Evolutionary conservation across 2,888 invertebrate species (phyloP), one percentile per base, ranked within the genome.

Genomic region (Muschampia plurimacula): DNA sequence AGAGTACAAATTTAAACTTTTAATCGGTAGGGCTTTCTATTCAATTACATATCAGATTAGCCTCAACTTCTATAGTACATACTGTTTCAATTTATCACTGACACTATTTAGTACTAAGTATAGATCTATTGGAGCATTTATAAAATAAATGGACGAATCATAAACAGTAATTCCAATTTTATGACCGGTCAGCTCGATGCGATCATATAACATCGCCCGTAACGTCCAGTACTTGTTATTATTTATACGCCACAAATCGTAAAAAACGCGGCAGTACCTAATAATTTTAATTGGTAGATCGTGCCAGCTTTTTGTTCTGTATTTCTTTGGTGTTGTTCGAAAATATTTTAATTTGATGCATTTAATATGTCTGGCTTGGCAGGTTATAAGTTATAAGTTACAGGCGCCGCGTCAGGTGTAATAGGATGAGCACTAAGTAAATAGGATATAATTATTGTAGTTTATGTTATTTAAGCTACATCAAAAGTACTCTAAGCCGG

Each of bases 241-340:
- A 72, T 52, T 72, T 72, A 72, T 52, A 72, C 66, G 67, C 72
- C 72, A 67, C 67, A 60, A 62, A 67, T 72, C 72, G 72, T 72
- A 72, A 72, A 72, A 72, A 72, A 72, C 72, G 28, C 72, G 72
- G 67, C 72, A 72, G 67, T 72, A 72, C 72, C 67, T 67, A 72
- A 72, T 72, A 72, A 72, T 72, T 67, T 72, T 72, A 72, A 72
- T 72, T 72, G 67, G 72, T 39, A 72, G 66, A 67, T 67, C 72
- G 72, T 72, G 72, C 62, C 62, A 28, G 67, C 60, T 72, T 72
- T 72, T 72, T 72, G 71, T 72, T 67, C 52, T 41, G 66, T 60
- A 62, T 67, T 52, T 59, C 49, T 32, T 52, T 67, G 52, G 46
- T 41, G 64, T 59, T 15, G 59, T 60, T 52, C 41, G n/a, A n/a